These are phyloP conservation scores for Machimus rusticus DNA, from an alignment of 2,888 invertebrate genomes.

Conservation along the genomic window DNA sequence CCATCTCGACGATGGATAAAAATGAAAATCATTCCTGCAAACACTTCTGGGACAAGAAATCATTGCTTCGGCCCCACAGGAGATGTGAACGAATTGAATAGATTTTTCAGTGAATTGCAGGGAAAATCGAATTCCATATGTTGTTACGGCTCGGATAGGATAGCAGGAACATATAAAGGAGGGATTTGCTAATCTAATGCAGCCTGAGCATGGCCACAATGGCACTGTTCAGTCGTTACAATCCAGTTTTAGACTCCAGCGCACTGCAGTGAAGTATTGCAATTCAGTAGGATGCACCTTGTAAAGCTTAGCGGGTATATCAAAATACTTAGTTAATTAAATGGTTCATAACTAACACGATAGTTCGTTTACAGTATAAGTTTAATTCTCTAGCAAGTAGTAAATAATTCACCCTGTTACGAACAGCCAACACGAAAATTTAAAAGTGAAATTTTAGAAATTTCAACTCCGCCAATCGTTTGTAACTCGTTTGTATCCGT, in stretches of 20 bases:
- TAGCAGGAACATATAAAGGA: background rate
- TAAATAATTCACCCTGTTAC: too few species aligned
- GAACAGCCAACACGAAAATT: too few species aligned
- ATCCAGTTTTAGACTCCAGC: background rate
- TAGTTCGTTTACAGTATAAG: too few species aligned
- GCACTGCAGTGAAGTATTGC: background rate
- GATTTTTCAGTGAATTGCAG: background rate
- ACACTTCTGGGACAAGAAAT: slow-evolving; percentile 1
- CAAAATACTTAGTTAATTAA: background rate
- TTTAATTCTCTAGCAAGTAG: too few species aligned
- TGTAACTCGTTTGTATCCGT: too few species aligned
- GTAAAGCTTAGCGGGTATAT: background rate
- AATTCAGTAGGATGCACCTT: background rate
- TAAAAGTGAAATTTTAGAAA: too few species aligned
- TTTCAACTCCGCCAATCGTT: too few species aligned
- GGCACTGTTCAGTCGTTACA: background rate
- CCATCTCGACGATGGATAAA: background rate
- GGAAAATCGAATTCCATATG: background rate
- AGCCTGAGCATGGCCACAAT: background rate
- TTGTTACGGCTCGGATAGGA: background rate
- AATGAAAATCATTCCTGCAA: background rate
- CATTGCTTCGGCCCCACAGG: background rate
- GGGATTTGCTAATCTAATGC: background rate
- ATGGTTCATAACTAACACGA: too few species aligned
- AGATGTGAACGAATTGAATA: background rate